phyloP scores from a whole-genome alignment of 1,140 invertebrate genomes.

The Tetramorium parvispinum region DNA sequence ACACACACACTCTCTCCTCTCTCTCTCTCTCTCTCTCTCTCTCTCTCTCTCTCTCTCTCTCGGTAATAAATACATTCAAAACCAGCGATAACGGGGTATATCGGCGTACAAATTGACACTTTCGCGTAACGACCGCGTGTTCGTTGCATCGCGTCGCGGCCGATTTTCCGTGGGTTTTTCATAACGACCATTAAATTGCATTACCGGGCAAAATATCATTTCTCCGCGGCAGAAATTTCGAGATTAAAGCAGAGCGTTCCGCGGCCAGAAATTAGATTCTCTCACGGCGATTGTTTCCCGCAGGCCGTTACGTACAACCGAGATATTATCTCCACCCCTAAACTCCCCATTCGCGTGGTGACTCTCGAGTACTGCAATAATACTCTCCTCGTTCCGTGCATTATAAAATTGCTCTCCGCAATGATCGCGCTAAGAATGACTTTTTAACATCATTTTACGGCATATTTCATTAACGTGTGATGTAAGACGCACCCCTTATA shows the following conservation, averaged over 20 bases:
- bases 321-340: constrained; percentile 48
- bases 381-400: not conserved
- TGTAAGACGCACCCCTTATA: not conserved
- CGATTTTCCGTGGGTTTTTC: constrained; percentile 59
- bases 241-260: constrained; percentile 59
- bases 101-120: constrained; percentile 61
- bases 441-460: constrained; percentile 23
- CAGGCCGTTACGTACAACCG: constrained; percentile 48
- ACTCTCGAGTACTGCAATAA: constrained; percentile 46
- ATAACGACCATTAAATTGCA: constrained; percentile 60
- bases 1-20: no score
- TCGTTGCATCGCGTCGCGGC: constrained; percentile 36
- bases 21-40: no score
- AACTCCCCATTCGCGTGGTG: constrained; percentile 32
- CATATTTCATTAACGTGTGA: not conserved
- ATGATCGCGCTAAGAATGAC: constrained; percentile 16
- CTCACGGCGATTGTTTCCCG: constrained; percentile 64
- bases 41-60: not conserved
- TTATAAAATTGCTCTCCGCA: not conserved
- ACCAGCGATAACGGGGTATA: constrained; percentile 46
- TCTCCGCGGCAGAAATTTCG: constrained; percentile 58
- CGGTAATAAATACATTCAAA: constrained; percentile 51
- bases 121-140: constrained; percentile 54
- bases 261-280: constrained; percentile 60
- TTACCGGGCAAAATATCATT: constrained; percentile 58